Conservation (phyloP, 2,797 vertebrate species). For the Sebastes iracundus region DNA sequence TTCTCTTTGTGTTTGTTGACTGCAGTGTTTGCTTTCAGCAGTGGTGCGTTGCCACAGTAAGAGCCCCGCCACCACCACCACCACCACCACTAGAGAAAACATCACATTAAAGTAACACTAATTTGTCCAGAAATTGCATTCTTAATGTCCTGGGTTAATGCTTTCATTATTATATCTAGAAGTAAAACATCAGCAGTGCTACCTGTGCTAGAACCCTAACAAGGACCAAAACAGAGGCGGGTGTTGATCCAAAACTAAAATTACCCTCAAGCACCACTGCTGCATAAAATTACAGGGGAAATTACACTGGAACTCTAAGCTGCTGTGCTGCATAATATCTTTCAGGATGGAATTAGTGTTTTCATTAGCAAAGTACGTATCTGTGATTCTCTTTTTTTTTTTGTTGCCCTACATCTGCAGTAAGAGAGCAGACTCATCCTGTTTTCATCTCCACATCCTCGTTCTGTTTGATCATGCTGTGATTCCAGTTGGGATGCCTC, state of each 20-base stretch:
- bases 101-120: constrained; percentile 47
- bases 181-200: constrained; percentile 26
- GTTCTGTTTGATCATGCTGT: constrained; percentile 47
- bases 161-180: constrained; percentile 55
- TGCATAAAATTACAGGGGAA: constrained; percentile 65
- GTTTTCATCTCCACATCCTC: constrained; percentile 49
- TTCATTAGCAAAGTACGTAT: constrained; percentile 67
- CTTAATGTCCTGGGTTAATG: constrained; percentile 62
- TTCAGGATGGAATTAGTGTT: constrained; percentile 68
- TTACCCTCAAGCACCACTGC: constrained; percentile 52
- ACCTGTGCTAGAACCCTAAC: constrained; percentile 52
- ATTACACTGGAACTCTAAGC: constrained; percentile 52
- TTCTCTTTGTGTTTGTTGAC: constrained; percentile 44
- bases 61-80: constrained; percentile 14
- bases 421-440: constrained; percentile 16
- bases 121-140: constrained; percentile 66
- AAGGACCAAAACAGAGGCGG: constrained; percentile 36
- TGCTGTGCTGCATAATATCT: constrained; percentile 61
- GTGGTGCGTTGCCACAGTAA: constrained; percentile 27
- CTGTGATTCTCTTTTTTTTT: constrained; percentile 10
- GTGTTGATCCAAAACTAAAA: constrained; percentile 42
- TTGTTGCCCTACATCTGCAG: constrained; percentile 55
- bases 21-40: constrained; percentile 43
- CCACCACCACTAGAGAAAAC: constrained; percentile 20
- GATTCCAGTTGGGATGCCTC: constrained; percentile 47